These are phyloP conservation scores for Agrotis ipsilon DNA, from an alignment of 2,888 invertebrate species.

Conservation along the genomic window DNA sequence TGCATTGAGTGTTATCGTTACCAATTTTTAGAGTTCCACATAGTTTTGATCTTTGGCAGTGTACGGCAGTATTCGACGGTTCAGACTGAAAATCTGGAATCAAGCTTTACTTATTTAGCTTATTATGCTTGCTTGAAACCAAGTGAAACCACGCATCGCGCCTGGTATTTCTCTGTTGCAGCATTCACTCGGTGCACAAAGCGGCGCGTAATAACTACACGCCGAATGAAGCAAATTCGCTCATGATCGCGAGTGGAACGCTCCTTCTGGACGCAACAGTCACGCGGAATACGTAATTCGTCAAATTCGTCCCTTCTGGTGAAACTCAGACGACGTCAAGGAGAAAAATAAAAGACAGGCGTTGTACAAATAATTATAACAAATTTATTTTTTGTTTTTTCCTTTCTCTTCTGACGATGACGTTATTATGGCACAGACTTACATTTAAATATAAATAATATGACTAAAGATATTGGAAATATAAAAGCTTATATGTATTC, in stretches of 20 bases:
- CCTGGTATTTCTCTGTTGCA: too few species aligned
- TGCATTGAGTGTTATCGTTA: slow-evolving; percentile 20
- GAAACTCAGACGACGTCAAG: too few species aligned
- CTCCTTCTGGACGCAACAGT: not conserved
- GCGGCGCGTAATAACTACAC: too few species aligned
- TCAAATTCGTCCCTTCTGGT: too few species aligned
- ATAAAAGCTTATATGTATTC: slow-evolving; percentile 1
- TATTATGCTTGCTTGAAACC: too few species aligned
- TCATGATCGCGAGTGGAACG: not conserved
- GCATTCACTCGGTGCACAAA: too few species aligned
- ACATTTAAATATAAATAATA: slow-evolving; percentile 55
- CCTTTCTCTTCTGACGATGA: slow-evolving; percentile 14
- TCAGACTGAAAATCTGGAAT: too few species aligned
- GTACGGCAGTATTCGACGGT: too few species aligned
- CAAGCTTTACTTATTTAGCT: too few species aligned
- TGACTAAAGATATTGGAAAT: slow-evolving; percentile 39
- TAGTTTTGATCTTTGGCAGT: too few species aligned
- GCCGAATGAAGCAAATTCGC: too few species aligned
- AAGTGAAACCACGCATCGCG: too few species aligned
- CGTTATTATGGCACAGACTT: slow-evolving; percentile 64
- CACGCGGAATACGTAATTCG: not conserved
- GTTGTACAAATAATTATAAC: slow-evolving; percentile 12
- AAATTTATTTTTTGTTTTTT: slow-evolving; percentile 38
- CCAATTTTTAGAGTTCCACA: not conserved
- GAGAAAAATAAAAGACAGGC: slow-evolving; percentile 14